Percentiles rank a stretch among this genome's conserved stretches.
These are phyloP conservation scores for Gordius sp. DNA, from an alignment of 2,888 invertebrate genomes.

Conservation along the genomic window DNA sequence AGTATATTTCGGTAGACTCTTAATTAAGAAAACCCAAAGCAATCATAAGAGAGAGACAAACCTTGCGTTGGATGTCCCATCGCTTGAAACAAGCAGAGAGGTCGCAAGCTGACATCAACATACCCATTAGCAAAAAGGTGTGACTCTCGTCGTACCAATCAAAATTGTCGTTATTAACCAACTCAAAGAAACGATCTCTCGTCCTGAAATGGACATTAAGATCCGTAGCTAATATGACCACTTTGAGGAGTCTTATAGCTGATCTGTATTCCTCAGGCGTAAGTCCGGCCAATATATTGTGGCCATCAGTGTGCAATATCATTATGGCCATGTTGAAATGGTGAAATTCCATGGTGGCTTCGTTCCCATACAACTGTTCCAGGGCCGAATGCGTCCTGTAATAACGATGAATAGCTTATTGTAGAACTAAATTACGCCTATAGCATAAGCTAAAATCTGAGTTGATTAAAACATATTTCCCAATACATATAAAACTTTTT, in stretches of 20 bases:
- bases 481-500: no score
- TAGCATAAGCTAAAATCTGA: no score
- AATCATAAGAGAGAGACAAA: neutral
- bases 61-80: conserved; percentile 6
- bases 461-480: no score
- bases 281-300: neutral
- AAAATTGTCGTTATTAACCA: neutral
- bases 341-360: conserved; percentile 27
- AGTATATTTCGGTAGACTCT: no score
- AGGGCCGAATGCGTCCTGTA: conserved; percentile 10
- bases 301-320: conserved; percentile 22
- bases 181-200: neutral
- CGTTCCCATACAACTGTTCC: conserved; percentile 16
- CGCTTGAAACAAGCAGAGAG: neutral
- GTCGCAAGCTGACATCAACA: conserved; percentile 3
- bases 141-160: neutral
- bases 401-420: no score
- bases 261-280: neutral
- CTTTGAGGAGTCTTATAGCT: neutral
- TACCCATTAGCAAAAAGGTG: neutral
- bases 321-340: conserved; percentile 29
- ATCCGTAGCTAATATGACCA: conserved; percentile 3
- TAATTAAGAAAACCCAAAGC: no score
- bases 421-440: no score
- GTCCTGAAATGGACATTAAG: conserved; percentile 1